Percentiles rank a stretch among this genome's conserved stretches.
Evolutionary conservation across 1,140 invertebrate species (phyloP).

Genomic region (Zaprionus kolodkinae): DNA sequence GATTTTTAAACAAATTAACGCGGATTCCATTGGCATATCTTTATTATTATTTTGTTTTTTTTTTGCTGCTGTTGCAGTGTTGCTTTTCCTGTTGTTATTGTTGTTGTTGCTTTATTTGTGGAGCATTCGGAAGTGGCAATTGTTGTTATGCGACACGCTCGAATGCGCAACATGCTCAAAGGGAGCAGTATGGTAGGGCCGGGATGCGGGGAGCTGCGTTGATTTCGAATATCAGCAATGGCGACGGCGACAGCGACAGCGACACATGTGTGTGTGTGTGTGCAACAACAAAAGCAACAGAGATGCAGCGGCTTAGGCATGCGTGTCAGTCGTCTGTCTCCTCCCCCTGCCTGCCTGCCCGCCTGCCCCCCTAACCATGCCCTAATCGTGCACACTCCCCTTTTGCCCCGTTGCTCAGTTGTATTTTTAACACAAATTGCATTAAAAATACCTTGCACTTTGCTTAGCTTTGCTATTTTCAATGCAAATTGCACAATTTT

Average conservation of each 20-base stretch:
- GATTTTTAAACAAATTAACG: conserved; percentile 53
- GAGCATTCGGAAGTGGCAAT: conserved; percentile 74
- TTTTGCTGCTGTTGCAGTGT: not conserved
- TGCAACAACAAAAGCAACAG: too few species aligned
- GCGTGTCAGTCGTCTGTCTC: conserved; percentile 57
- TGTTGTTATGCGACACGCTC: conserved; percentile 69
- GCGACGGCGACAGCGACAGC: conserved; percentile 28
- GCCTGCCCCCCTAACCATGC: too few species aligned
- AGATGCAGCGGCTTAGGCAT: conserved; percentile 52
- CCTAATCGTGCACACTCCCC: not conserved
- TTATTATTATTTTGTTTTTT: not conserved
- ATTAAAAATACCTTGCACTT: conserved; percentile 72
- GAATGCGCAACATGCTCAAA: conserved; percentile 53
- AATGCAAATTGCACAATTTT: conserved; percentile 55
- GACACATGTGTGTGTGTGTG: too few species aligned
- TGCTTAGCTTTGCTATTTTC: conserved; percentile 66
- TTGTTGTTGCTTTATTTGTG: conserved; percentile 25
- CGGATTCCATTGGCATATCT: conserved; percentile 46
- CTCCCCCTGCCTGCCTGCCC: not conserved
- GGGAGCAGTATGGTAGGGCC: conserved; percentile 5
- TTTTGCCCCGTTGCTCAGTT: not conserved
- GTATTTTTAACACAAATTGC: conserved; percentile 70
- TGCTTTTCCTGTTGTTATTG: not conserved
- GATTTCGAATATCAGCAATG: conserved; percentile 51
- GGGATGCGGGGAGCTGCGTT: conserved; percentile 1